These are phyloP conservation scores for Lerista edwardsae DNA, from an alignment of 2,797 vertebrate genomes.

Conservation along the genomic window DNA sequence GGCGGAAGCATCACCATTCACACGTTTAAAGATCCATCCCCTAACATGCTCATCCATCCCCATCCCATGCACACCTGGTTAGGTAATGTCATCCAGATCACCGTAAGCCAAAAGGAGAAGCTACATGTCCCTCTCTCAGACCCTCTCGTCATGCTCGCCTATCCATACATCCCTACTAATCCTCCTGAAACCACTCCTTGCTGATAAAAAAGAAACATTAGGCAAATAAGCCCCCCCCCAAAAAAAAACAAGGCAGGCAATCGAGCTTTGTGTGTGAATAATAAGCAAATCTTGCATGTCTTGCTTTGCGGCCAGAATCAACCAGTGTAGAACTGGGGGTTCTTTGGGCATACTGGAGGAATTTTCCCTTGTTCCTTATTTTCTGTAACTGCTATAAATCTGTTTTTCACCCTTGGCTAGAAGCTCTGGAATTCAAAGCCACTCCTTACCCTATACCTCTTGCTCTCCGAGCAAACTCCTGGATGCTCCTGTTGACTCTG, in stretches of 20 bases:
- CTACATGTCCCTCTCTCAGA: too few relatives aligned
- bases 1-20: too few relatives aligned
- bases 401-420: not conserved
- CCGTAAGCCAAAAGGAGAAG: not conserved
- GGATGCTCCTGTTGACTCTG: conserved; percentile 52
- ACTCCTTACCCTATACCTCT: conserved; percentile 57
- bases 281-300: too few relatives aligned
- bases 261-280: too few relatives aligned
- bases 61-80: not conserved
- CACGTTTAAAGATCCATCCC: not conserved
- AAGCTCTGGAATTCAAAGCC: not conserved
- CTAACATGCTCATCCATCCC: too few relatives aligned
- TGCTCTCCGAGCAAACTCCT: conserved; percentile 50
- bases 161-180: not conserved
- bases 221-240: not conserved
- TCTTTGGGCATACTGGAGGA: not conserved
- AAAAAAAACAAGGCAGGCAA: not conserved
- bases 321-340: not conserved
- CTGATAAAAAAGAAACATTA: not conserved
- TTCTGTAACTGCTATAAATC: not conserved
- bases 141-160: not conserved
- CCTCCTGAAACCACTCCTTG: not conserved
- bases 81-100: not conserved
- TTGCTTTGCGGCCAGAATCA: not conserved
- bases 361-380: not conserved